Evolutionary conservation across 2,113 vertebrate genomes (phyloP).

Genomic region (Alosa alosa): DNA sequence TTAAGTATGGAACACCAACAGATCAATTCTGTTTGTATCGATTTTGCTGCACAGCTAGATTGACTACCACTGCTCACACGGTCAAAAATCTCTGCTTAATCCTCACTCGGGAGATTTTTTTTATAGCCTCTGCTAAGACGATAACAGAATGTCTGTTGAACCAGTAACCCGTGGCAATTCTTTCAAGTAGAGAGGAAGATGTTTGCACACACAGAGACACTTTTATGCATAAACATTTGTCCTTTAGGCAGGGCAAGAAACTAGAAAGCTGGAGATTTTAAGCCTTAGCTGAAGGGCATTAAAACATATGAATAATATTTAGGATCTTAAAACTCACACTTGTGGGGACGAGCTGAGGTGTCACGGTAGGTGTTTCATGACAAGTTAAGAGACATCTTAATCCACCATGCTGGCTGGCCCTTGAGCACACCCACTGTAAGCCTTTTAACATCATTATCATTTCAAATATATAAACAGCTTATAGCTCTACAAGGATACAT

Average conservation of each 20-base stretch:
- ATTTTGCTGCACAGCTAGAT: slow-evolving; percentile 4
- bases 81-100: slow-evolving; percentile 5
- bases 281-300: background rate
- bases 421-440: background rate
- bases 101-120: background rate
- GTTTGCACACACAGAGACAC: background rate
- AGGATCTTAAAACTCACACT: background rate
- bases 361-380: background rate
- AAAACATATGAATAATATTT: background rate
- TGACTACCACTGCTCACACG: background rate
- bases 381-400: background rate
- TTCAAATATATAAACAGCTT: background rate
- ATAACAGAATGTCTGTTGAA: background rate
- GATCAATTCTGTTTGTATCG: slow-evolving; percentile 25
- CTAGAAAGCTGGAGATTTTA: background rate
- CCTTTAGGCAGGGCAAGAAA: background rate
- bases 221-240: background rate
- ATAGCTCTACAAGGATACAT: background rate
- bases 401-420: background rate
- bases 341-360: background rate
- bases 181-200: background rate
- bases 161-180: background rate
- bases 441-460: background rate
- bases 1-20: slow-evolving; percentile 27
- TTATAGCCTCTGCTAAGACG: background rate